phyloP scores from a whole-genome alignment of 2,888 invertebrate species.

The Leptopterna dolabrata region DNA sequence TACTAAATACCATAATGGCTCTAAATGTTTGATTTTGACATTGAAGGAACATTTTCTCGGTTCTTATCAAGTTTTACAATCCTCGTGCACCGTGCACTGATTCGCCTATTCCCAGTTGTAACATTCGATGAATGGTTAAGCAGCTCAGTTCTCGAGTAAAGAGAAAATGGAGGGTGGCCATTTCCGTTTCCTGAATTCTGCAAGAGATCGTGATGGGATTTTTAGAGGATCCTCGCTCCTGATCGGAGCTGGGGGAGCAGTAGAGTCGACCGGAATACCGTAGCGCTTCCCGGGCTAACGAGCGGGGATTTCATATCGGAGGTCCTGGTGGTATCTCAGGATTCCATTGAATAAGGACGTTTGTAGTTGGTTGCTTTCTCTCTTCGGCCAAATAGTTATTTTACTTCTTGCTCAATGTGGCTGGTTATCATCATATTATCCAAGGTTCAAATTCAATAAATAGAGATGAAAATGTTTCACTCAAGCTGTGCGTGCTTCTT shows the following conservation, averaged over 20 bases:
- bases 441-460: no score
- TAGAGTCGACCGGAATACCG: not conserved
- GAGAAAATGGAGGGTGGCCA: not conserved
- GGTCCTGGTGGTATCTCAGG: not conserved
- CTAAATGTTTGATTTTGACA: no score
- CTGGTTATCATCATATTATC: no score
- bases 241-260: not conserved
- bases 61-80: not conserved
- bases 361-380: no score
- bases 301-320: constrained; percentile 1
- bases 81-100: not conserved
- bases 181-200: not conserved
- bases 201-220: not conserved
- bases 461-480: no score
- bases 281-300: not conserved
- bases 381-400: no score
- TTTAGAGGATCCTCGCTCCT: not conserved
- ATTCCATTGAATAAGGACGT: not conserved
- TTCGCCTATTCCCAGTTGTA: not conserved
- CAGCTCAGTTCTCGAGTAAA: not conserved
- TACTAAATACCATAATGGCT: no score
- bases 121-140: not conserved
- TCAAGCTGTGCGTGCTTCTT: no score
- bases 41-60: no score
- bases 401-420: no score